Conservation (phyloP, 2,113 vertebrate species). For the Eulacestoma nigropectus region DNA sequence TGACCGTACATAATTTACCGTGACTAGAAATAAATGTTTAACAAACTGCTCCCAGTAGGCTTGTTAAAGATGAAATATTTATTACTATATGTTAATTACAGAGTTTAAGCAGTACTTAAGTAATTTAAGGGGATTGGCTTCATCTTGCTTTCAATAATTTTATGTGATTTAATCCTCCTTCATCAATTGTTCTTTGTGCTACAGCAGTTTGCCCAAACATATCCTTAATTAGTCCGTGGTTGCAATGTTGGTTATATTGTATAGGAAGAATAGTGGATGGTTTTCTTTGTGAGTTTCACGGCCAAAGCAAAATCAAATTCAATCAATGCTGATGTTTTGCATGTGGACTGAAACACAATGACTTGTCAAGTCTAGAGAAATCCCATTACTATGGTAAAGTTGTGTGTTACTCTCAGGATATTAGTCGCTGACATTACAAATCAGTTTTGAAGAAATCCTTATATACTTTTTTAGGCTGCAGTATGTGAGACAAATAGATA, state of each 20-base stretch:
- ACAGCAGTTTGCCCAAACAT: background rate
- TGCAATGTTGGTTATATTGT: background rate
- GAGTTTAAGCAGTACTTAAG: slow-evolving; percentile 15
- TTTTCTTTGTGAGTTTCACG: background rate
- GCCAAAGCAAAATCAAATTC: background rate
- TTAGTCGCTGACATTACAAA: background rate
- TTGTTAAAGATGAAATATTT: slow-evolving; percentile 53
- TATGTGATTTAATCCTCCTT: background rate
- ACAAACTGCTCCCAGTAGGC: slow-evolving; percentile 31
- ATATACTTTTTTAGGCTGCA: background rate
- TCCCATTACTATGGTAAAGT: background rate
- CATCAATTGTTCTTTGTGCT: background rate
- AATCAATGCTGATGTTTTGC: background rate
- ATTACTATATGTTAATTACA: slow-evolving; percentile 45
- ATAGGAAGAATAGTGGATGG: background rate
- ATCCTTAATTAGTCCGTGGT: background rate
- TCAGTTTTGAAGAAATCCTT: background rate
- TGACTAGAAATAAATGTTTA: slow-evolving; percentile 30
- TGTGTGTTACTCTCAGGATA: background rate
- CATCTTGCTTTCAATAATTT: background rate
- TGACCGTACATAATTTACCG: fast-evolving
- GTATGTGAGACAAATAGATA: background rate
- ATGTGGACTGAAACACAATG: background rate
- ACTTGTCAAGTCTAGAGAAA: background rate
- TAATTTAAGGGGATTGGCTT: background rate